These are phyloP conservation scores for Brassicogethes aeneus DNA, from an alignment of 2,888 invertebrate genomes.

Conservation along the genomic window DNA sequence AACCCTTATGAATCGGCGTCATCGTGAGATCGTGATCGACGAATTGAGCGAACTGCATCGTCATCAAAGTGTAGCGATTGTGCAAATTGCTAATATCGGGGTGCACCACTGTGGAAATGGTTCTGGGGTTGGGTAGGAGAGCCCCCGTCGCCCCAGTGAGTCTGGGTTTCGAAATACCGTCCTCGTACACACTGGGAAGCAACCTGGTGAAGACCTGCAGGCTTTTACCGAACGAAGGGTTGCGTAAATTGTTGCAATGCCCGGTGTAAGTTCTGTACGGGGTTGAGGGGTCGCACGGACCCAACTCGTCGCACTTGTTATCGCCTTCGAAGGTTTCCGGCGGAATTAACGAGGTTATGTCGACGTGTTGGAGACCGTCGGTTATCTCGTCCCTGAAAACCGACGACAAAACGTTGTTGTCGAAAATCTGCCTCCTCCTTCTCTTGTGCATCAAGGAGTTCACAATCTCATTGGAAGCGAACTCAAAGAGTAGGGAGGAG, in stretches of 20 bases:
- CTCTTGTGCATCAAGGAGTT: conserved; percentile 52
- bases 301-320: conserved; percentile 59
- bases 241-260: conserved; percentile 79
- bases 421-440: conserved; percentile 67
- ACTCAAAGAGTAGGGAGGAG: conserved; percentile 76
- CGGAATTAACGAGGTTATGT: conserved; percentile 62
- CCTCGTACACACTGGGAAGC: conserved; percentile 79
- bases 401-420: conserved; percentile 50
- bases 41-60: conserved; percentile 94
- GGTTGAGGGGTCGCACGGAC: conserved; percentile 61
- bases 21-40: conserved; percentile 91
- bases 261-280: conserved; percentile 72
- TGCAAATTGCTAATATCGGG: conserved; percentile 87
- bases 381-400: conserved; percentile 58
- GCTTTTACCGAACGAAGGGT: conserved; percentile 75
- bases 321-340: conserved; percentile 54
- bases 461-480: conserved; percentile 78
- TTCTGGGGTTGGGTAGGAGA: conserved; percentile 75
- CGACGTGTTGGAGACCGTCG: conserved; percentile 70
- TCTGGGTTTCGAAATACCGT: conserved; percentile 76
- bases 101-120: conserved; percentile 81
- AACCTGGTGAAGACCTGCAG: conserved; percentile 78
- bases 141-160: conserved; percentile 64
- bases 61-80: conserved; percentile 79
- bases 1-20: conserved; percentile 86